Base-by-base conservation (phyloP, 2,888 invertebrate genomes). In the Cynaeus angustus region DNA sequence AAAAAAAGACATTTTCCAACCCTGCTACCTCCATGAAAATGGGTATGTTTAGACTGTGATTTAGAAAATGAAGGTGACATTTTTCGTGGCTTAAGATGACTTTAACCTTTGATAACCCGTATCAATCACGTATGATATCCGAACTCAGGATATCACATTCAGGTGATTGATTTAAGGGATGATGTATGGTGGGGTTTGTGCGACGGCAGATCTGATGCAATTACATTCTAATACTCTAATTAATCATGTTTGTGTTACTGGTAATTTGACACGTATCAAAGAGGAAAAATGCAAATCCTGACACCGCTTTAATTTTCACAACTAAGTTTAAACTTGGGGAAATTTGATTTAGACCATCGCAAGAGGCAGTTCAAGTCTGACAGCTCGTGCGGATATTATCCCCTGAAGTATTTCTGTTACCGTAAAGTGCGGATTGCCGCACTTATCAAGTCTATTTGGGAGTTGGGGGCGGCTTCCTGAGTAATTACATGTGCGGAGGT, bases 41-140 rank as follows among this genome's bases (percentile, higher is more conserved):
- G 43, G 72, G 72, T 72, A 68, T 26, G 72, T 72, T 12, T 50
- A 37, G 37, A 21, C 37, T 37, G 37, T 37, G 37, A n/a, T 50
- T 50, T 26, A 6, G 50, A 28, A 30, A 28, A 30, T 30, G 28
- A 9, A 28, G 50, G 28, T 30, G 21, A 28, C 37, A n/a, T n/a
- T n/a, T n/a, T n/a, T n/a, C n/a, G n/a, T n/a, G n/a, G 37, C n/a
- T 37, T 1, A n/a, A 41, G 13, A 10, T 3, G 12, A 41, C 3
- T 41, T 33, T 33, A 2, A 33, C 7, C 33, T 7, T n/a, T 33
- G 33, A n/a, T 45, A 45, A 59, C 30, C 45, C 30, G 61, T 45
- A 64, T 64, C 64, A 64, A 64, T 64, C 64, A 64, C 52, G 62
- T 28, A 21, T 21, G 21, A 21, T 21, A 21, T 4, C 21, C 21